phyloP scores from a whole-genome alignment of 2,113 vertebrate genomes.

The Opisthocomus hoazin region DNA sequence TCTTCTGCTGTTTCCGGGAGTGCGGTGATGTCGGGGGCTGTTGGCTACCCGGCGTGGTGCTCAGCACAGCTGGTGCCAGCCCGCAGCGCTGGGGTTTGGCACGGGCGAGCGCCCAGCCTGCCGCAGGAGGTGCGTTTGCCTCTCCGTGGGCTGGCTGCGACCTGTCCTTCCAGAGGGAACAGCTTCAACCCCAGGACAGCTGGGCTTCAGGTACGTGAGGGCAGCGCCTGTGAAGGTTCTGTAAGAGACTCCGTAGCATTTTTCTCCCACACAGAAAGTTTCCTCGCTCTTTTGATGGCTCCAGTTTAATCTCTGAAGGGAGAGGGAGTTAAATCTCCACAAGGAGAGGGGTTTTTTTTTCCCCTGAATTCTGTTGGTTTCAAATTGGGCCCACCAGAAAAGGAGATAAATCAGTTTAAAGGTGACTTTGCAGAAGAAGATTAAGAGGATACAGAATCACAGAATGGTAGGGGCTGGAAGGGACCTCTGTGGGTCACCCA shows the following conservation, averaged over 20 bases:
- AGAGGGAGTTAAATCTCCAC: too few relatives aligned
- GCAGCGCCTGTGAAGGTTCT: background rate
- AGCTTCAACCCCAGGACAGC: background rate
- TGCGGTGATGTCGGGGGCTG: background rate
- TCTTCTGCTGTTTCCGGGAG: background rate
- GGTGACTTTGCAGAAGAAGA: background rate
- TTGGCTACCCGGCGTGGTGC: background rate
- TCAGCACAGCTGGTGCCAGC: background rate
- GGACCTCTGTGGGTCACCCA: too few relatives aligned
- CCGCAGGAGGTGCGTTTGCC: background rate
- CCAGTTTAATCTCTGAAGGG: background rate
- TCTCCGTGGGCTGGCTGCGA: background rate
- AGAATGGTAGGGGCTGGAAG: too few relatives aligned
- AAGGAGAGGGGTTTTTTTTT: accelerated
- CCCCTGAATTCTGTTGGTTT: background rate
- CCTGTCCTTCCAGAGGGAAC: background rate
- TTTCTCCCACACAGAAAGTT: background rate
- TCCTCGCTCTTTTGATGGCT: background rate
- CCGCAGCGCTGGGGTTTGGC: background rate
- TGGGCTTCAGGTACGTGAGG: background rate
- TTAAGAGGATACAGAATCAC: background rate
- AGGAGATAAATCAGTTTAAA: background rate
- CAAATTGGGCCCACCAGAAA: background rate
- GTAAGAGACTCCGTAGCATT: background rate
- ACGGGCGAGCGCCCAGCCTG: background rate